These are phyloP conservation scores for Trichacis sp. DNA, from an alignment of 2,888 invertebrate species.

Conservation along the genomic window DNA sequence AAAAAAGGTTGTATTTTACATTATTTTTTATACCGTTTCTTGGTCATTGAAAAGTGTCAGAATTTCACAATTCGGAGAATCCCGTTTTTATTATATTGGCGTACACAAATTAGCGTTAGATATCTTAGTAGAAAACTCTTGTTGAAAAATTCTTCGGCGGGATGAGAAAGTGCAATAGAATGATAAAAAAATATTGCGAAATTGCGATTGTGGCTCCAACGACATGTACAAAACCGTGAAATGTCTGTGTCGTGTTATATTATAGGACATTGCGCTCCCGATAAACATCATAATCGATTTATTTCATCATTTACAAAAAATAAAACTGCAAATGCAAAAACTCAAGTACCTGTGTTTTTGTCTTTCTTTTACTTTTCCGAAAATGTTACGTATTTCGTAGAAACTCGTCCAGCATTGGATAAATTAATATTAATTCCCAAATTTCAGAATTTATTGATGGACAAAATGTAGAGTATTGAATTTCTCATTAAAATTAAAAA, in stretches of 20 bases:
- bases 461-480: too few species aligned
- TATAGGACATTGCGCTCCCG: background rate
- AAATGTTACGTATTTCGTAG: too few species aligned
- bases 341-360: background rate
- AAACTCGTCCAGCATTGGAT: too few species aligned
- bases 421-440: too few species aligned
- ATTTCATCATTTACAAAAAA: constrained; percentile 1
- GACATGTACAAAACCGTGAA: constrained; percentile 42
- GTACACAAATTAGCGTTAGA: constrained; percentile 35
- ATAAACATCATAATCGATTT: constrained; percentile 5
- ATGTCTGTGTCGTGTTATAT: constrained; percentile 6
- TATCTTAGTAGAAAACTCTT: constrained; percentile 35
- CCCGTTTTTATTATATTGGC: constrained; percentile 36
- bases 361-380: background rate
- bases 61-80: constrained; percentile 25
- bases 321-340: constrained; percentile 1
- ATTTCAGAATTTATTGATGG: too few species aligned
- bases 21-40: constrained; percentile 36
- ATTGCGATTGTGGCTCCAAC: constrained; percentile 39
- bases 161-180: constrained; percentile 42
- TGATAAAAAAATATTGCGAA: constrained; percentile 35
- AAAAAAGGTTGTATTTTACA: background rate
- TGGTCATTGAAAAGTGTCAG: constrained; percentile 22
- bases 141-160: constrained; percentile 35
- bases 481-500: too few species aligned